Evolutionary conservation across 2,797 vertebrate species (phyloP).

Genomic region (Hippoglossus hippoglossus): DNA sequence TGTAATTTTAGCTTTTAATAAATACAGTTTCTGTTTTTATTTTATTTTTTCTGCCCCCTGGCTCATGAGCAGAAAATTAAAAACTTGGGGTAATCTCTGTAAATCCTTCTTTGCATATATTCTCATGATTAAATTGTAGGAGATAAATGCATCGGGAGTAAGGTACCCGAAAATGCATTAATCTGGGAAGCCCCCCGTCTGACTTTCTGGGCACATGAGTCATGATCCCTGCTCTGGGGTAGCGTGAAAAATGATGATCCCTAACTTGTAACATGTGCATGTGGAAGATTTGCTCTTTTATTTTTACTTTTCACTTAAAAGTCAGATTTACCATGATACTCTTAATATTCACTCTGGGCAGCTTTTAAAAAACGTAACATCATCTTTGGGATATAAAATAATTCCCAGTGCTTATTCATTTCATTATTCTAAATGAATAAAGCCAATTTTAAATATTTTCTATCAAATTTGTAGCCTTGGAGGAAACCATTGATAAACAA

Average conservation of each 20-base stretch:
- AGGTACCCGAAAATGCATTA: background rate
- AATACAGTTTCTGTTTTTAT: background rate
- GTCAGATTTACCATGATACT: too few species aligned
- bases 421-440: background rate
- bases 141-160: background rate
- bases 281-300: too few species aligned
- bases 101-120: background rate
- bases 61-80: background rate
- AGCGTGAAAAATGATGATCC: background rate
- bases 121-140: background rate
- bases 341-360: too few species aligned
- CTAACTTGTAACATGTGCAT: background rate
- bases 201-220: background rate
- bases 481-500: background rate
- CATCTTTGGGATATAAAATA: background rate
- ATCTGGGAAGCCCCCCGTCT: background rate
- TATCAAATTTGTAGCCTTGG: background rate
- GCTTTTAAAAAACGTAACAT: too few species aligned
- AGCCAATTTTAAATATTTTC: background rate
- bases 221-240: background rate
- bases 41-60: background rate
- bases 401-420: background rate
- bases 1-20: slow-evolving; percentile 11
- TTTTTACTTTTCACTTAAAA: too few species aligned
- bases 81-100: background rate